Conservation (phyloP, 2,888 invertebrate genomes). For the Conchocele bisecta region DNA sequence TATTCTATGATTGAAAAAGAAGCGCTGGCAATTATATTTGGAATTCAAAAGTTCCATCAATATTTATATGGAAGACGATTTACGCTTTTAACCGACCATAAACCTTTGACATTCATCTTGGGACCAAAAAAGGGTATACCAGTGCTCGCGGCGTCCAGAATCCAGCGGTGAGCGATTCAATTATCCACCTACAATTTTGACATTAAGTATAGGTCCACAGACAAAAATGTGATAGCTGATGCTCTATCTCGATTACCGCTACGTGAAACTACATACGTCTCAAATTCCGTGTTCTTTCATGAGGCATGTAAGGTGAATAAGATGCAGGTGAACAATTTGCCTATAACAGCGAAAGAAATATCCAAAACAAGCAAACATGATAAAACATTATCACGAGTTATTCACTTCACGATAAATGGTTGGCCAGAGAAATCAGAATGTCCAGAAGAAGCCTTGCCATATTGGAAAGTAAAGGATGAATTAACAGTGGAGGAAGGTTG, state of each 20-base stretch:
- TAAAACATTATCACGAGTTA: conserved; percentile 5
- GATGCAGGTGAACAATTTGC: not conserved
- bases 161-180: conserved; percentile 75
- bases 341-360: not conserved
- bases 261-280: not conserved
- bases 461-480: conserved; percentile 6
- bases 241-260: conserved; percentile 65
- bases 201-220: conserved; percentile 21
- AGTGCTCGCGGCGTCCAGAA: conserved; percentile 72
- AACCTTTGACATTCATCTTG: conserved; percentile 42
- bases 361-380: not conserved
- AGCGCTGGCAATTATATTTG: conserved; percentile 74
- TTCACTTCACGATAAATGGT: not conserved
- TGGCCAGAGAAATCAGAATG: conserved; percentile 1
- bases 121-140: conserved; percentile 63
- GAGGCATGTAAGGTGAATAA: conserved; percentile 13
- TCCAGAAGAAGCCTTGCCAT: too few relatives aligned
- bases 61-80: conserved; percentile 37
- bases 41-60: conserved; percentile 70
- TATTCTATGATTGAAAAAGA: conserved; percentile 81
- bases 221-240: conserved; percentile 71
- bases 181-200: conserved; percentile 43
- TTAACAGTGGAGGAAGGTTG: conserved; percentile 17
- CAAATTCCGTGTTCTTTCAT: not conserved
- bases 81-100: conserved; percentile 42